Conservation (phyloP, 2,113 vertebrate species). For the Nycticryphes semicollaris region DNA sequence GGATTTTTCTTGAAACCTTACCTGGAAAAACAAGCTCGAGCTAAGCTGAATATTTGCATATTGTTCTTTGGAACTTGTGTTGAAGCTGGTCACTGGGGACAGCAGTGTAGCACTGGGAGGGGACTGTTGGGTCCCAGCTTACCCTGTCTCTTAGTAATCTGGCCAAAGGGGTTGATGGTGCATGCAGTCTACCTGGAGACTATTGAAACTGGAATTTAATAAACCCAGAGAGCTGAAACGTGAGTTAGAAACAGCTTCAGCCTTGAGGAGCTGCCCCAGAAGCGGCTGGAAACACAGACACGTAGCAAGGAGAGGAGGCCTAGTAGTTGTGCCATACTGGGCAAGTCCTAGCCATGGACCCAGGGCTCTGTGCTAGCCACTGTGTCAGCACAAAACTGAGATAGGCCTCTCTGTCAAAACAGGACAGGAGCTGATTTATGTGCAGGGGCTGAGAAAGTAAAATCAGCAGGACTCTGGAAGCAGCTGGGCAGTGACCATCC, state of each 20-base stretch:
- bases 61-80: neutral
- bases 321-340: neutral
- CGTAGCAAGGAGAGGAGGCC: neutral
- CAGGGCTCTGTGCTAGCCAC: neutral
- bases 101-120: neutral
- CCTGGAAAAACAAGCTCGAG: constrained; percentile 40
- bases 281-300: neutral
- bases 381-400: neutral
- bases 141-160: neutral
- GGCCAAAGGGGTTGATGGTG: neutral
- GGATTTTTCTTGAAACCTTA: constrained; percentile 61
- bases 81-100: neutral
- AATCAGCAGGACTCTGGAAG: neutral
- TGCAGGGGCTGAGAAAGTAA: neutral
- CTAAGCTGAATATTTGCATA: constrained; percentile 29
- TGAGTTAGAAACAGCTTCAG: neutral
- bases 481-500: neutral
- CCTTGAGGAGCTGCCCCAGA: neutral
- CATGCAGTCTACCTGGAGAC: neutral
- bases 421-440: neutral
- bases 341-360: neutral
- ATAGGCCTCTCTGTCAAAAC: neutral
- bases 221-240: neutral
- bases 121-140: neutral
- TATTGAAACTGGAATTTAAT: neutral